A percentile compares a stretch with the other conserved stretches of the same genome.
Conservation (phyloP, 2,797 vertebrate species). For the Chiroxiphia lanceolata region DNA sequence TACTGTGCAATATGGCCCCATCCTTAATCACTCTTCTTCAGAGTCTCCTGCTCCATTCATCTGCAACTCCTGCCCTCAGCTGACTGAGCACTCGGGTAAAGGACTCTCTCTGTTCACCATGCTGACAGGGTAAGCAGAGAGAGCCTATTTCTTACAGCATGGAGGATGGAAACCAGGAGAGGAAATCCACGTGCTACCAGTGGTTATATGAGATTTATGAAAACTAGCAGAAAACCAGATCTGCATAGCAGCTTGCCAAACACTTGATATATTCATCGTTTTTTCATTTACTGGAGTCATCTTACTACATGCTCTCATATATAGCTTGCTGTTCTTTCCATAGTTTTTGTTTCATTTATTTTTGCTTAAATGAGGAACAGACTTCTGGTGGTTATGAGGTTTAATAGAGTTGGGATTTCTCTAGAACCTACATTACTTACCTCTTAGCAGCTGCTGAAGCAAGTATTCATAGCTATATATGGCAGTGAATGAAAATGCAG, state of each 20-base stretch:
- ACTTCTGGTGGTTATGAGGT: neutral
- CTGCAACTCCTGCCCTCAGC: neutral
- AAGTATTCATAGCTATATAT: neutral
- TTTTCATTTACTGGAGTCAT: neutral
- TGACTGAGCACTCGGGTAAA: neutral
- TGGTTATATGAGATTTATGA: neutral
- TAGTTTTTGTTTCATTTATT: neutral
- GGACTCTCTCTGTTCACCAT: neutral
- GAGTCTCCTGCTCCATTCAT: neutral
- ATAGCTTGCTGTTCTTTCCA: neutral
- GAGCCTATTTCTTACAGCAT: neutral
- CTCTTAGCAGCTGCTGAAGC: neutral
- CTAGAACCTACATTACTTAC: neutral
- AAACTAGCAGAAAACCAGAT: neutral
- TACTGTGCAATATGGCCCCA: rapidly evolving
- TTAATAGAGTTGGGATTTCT: neutral
- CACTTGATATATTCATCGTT: neutral
- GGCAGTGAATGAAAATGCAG: neutral
- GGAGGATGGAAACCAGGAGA: neutral
- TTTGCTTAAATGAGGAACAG: neutral
- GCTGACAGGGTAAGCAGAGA: neutral
- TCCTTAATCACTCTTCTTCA: neutral
- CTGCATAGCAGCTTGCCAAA: neutral
- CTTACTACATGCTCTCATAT: neutral
- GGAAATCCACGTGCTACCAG: neutral